Percentiles rank a stretch among this genome's conserved stretches.
Evolutionary conservation across 2,113 vertebrate species (phyloP).

Genomic region (Cynocephalus volans): DNA sequence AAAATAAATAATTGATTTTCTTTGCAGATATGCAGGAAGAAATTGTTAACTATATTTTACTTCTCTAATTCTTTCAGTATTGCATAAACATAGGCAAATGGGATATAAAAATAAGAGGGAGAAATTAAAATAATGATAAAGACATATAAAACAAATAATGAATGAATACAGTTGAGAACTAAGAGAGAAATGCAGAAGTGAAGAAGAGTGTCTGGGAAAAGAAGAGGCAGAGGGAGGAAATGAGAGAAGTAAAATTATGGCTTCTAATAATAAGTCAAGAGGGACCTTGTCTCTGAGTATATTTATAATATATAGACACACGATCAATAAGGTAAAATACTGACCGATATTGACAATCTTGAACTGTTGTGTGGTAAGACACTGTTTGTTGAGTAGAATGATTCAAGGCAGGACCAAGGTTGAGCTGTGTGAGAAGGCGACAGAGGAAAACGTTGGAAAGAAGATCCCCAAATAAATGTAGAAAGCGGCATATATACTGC

Average conservation of each 20-base stretch:
- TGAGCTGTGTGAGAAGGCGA: neutral
- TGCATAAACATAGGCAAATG: neutral
- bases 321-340: constrained; percentile 54
- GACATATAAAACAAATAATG: neutral
- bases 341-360: constrained; percentile 61
- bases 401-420: constrained; percentile 8
- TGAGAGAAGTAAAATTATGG: neutral
- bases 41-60: neutral
- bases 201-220: neutral
- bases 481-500: neutral
- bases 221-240: neutral
- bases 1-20: neutral
- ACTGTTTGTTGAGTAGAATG: constrained; percentile 27
- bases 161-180: neutral
- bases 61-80: neutral
- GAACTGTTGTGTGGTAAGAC: neutral
- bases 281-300: neutral
- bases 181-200: neutral
- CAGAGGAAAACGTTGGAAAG: neutral
- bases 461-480: constrained; percentile 43
- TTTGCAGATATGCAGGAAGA: neutral
- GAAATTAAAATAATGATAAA: neutral
- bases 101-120: neutral
- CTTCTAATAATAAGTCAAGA: neutral
- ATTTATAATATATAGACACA: neutral